Base-by-base conservation (phyloP, 2,113 vertebrate genomes). In the Clarias macrocephalus region DNA sequence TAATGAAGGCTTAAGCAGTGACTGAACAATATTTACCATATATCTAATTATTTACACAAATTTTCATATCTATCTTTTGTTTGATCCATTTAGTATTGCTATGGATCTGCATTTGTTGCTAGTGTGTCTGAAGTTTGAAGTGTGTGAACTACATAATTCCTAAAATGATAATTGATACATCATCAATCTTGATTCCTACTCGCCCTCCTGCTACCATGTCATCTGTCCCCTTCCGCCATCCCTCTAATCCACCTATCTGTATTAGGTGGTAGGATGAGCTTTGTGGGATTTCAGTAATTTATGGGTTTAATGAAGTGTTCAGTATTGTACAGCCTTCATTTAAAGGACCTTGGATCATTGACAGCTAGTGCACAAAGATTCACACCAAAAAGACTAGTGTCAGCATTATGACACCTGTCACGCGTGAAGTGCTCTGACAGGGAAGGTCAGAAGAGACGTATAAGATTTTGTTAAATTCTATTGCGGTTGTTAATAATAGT, bases 251-350 rank as follows among this genome's bases (percentile, higher is more conserved):
- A 60, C 25, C 56, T n/a, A 5, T 54, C 37, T 68, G 81, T 42
- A 54, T 25, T 42, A 65, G 68, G 37, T 23, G 0, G 19, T 62
- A 15, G 19, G 30, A 37, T 62, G 25, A 82, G 30, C 33, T 59
- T n/a, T 65, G 33, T 86, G 73, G 56, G 56, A 48, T 10, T 62
- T 65, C 28, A 18, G 33, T 82, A 65, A 12, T 82, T 66, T 59
- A 63, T 57, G 60, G 11, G 48, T 68, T 83, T 77, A 87, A 77
- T 63, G 62, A 37, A 60, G 21, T 59, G 54, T 73, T 80, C 18
- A 42, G 80, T 72, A 25, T 62, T 80, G 37, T 23, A 11, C 73
- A 65, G 83, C 56, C 63, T 83, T 89, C 63, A 88, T 83, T 48
- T 72, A 42, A 25, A 56, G 11, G 57, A 10, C 28, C 28, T 60